Conservation (phyloP, 1,140 invertebrate species). For the Drepana arcuata region DNA sequence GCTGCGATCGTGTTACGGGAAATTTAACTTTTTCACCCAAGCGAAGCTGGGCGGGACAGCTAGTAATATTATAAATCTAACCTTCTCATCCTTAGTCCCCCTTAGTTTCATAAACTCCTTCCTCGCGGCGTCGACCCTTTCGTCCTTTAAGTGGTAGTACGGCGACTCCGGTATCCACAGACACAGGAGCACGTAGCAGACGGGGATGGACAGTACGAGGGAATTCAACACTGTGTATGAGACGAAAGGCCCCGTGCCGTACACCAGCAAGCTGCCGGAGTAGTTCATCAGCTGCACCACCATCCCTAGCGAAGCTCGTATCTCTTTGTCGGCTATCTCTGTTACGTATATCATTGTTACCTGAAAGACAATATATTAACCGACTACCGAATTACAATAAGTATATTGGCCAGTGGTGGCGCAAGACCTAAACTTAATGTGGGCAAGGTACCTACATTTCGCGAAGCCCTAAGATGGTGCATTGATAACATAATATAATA, state of each 20-base stretch:
- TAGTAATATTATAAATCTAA: no score
- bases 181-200: slow-evolving; percentile 75
- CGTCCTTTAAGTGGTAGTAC: slow-evolving; percentile 76
- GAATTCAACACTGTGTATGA: slow-evolving; percentile 68
- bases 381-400: no score
- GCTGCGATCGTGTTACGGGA: no score
- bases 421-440: no score
- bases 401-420: no score
- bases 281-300: slow-evolving; percentile 80
- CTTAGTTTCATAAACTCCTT: slow-evolving; percentile 60
- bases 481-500: no score
- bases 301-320: slow-evolving; percentile 78
- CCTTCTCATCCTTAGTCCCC: slow-evolving; percentile 48
- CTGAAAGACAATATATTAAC: slow-evolving; percentile 39
- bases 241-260: slow-evolving; percentile 72
- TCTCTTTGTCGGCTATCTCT: slow-evolving; percentile 79
- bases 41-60: no score
- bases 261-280: slow-evolving; percentile 74
- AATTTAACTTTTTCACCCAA: no score
- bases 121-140: slow-evolving; percentile 59
- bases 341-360: slow-evolving; percentile 78
- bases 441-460: no score
- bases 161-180: slow-evolving; percentile 86
- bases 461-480: no score
- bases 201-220: slow-evolving; percentile 51